phyloP scores from a whole-genome alignment of 2,113 vertebrate genomes.

The Geococcyx californianus region DNA sequence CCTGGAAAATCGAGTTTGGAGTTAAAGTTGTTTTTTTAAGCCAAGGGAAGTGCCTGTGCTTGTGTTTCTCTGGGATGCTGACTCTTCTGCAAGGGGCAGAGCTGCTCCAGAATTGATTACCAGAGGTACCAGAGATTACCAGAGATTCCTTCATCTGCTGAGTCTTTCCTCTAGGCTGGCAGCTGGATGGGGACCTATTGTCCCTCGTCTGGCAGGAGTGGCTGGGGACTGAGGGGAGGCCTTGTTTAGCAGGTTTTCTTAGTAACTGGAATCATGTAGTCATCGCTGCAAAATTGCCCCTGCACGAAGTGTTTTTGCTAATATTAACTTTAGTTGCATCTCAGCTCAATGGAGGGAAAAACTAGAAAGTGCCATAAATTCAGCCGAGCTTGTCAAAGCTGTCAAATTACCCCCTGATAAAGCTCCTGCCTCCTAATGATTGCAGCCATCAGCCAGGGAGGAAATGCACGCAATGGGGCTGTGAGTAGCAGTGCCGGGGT shows the following conservation, averaged over 20 bases:
- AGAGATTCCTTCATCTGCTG: background rate
- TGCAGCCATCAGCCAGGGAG: background rate
- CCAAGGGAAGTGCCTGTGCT: background rate
- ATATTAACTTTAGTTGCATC: conserved; percentile 61
- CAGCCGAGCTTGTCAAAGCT: background rate
- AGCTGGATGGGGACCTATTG: background rate
- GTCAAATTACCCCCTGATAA: conserved; percentile 13
- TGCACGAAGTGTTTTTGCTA: background rate
- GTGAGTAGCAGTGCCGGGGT: background rate
- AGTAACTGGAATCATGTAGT: background rate
- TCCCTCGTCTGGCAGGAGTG: background rate
- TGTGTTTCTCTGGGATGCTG: background rate
- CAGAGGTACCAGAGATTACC: background rate
- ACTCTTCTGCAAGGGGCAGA: background rate
- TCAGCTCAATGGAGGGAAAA: conserved; percentile 51
- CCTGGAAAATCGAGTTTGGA: background rate
- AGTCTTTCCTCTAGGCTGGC: background rate
- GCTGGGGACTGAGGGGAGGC: background rate
- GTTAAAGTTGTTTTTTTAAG: background rate
- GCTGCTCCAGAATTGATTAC: background rate
- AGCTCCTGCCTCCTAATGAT: conserved; percentile 23
- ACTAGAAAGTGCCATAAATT: conserved; percentile 48
- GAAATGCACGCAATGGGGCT: background rate
- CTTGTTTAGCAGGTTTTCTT: background rate
- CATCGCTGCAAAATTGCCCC: background rate